Conservation (phyloP, 1,140 invertebrate species). For the Eueides isabella region DNA sequence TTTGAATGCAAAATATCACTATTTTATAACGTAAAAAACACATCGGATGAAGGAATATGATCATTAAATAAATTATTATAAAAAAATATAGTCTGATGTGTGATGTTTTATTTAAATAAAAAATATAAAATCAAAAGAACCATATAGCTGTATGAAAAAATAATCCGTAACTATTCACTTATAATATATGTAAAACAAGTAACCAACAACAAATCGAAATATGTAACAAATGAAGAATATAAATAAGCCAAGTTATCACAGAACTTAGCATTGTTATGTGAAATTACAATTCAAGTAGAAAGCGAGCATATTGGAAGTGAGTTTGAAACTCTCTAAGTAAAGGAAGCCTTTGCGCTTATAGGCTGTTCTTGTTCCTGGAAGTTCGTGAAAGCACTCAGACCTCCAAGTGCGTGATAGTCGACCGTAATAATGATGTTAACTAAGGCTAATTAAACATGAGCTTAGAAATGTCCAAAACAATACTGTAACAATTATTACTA, state of each 20-base stretch:
- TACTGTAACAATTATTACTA: neutral
- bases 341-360: slow-evolving; percentile 27
- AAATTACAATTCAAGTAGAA: slow-evolving; percentile 15
- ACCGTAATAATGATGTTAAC: slow-evolving; percentile 24
- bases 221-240: neutral
- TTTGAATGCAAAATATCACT: slow-evolving; percentile 9
- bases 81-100: neutral
- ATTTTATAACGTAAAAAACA: neutral
- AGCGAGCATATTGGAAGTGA: neutral
- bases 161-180: too few relatives aligned
- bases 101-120: too few relatives aligned
- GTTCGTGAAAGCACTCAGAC: slow-evolving; percentile 26
- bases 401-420: slow-evolving; percentile 21
- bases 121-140: neutral
- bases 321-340: slow-evolving; percentile 7
- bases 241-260: neutral
- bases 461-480: slow-evolving; percentile 13
- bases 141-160: too few relatives aligned
- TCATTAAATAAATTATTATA: too few relatives aligned
- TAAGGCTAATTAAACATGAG: slow-evolving; percentile 24
- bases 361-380: slow-evolving; percentile 23
- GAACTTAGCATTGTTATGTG: neutral
- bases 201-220: neutral
- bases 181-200: too few relatives aligned
- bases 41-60: too few relatives aligned